Evolutionary conservation across 2,113 vertebrate genomes (phyloP), one percentile per base, ranked within the genome.

Genomic region (Salvelinus sp.): DNA sequence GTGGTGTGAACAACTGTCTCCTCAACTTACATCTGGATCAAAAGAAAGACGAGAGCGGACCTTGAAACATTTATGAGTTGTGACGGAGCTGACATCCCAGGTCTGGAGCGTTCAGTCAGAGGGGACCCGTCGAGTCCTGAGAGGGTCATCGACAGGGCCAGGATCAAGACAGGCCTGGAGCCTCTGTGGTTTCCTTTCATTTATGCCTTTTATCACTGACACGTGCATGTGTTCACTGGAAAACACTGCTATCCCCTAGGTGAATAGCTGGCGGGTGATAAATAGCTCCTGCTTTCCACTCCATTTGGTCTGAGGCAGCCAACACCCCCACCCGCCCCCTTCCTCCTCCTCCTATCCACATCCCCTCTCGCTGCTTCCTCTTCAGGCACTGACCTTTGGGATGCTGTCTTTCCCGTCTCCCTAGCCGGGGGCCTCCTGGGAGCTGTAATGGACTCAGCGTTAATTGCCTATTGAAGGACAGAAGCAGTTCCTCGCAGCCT

Each of bases 381-480:
- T 69, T 77, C 93, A 93, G 93, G 90, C 90, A 72, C 88, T 96
- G 94, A 44, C 38, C 38, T 44, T 94, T 94, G 91, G 77, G 89
- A 92, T 88, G 90, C 92, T 92, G 92, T 90, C 91, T 91, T 89
- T 85, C 89, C 88, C 87, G 10, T 44, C 87, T 87, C 81, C 86
- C 86, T 83, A 85, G 85, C 82, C 86, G 71, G 84, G 54, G 82
- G 75, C 88, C 93, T 85, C 92, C 69, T 38, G 93, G 92, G 93
- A 90, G 92, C 91, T 92, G 90, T 94, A 92, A 93, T 94, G 93
- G 92, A 94, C 94, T 95, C 83, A 6, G 89, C 88, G 90, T 92
- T 94, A 95, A 95, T 95, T 94, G 93, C 90, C 93, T 94, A 92
- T 92, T 95, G 94, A 96, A 95, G 94, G 94, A 95, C 94, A 94